Evolutionary conservation across 2,113 vertebrate species (phyloP).

Genomic region (Erythrocebus patas): DNA sequence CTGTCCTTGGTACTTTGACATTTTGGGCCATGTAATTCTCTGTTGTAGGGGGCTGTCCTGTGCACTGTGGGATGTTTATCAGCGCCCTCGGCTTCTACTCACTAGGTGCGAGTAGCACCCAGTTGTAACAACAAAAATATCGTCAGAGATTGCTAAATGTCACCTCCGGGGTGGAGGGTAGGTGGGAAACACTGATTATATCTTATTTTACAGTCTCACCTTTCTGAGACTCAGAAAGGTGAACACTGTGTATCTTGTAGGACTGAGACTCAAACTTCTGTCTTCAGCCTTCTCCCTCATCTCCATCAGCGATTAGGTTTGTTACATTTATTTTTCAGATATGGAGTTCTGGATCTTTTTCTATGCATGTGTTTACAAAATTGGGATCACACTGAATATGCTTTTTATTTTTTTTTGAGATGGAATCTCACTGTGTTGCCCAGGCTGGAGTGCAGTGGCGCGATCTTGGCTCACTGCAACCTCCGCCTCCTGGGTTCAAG

Average conservation of each 20-base stretch:
- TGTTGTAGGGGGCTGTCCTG: neutral
- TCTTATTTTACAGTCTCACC: neutral
- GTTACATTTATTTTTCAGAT: neutral
- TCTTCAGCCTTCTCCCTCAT: fast-evolving
- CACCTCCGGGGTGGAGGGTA: neutral
- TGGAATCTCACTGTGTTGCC: no score
- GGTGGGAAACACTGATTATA: neutral
- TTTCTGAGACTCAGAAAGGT: neutral
- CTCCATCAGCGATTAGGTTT: neutral
- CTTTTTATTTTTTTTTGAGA: neutral
- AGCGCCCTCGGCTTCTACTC: neutral
- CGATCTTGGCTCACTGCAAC: no score
- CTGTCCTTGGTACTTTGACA: no score
- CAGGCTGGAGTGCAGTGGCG: no score
- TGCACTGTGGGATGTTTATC: fast-evolving
- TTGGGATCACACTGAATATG: neutral
- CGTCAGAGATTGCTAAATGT: neutral
- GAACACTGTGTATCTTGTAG: fast-evolving
- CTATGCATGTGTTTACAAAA: neutral
- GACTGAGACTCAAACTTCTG: fast-evolving
- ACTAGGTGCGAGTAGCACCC: neutral
- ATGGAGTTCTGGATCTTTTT: neutral
- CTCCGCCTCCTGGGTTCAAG: no score
- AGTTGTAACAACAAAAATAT: neutral
- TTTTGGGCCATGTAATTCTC: neutral